These are phyloP conservation scores for Leguminivora glycinivorella DNA, from an alignment of 1,140 invertebrate species.

Conservation along the genomic window DNA sequence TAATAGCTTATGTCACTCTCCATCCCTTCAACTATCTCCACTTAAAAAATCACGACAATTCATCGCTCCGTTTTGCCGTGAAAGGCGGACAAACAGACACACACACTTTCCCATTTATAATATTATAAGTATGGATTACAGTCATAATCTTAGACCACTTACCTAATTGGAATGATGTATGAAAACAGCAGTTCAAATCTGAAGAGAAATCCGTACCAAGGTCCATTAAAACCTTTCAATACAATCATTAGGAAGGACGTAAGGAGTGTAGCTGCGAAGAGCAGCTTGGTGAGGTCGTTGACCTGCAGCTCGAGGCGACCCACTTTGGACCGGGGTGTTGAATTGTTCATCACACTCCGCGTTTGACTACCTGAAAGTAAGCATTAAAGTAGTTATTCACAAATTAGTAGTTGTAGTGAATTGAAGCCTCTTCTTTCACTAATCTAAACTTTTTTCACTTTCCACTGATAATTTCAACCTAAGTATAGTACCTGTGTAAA, in stretches of 20 bases:
- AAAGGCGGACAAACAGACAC: too few relatives aligned
- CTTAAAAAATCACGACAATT: too few relatives aligned
- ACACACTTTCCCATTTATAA: too few relatives aligned
- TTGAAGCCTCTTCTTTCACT: not conserved
- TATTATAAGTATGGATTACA: too few relatives aligned
- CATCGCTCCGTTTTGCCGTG: too few relatives aligned
- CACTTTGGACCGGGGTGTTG: slow-evolving; percentile 95
- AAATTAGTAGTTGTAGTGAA: not conserved
- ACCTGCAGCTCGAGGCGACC: slow-evolving; percentile 97
- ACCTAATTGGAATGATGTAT: slow-evolving; percentile 99
- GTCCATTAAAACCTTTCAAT: slow-evolving; percentile 96
- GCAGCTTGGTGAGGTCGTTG: slow-evolving; percentile 96
- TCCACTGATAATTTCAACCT: too few relatives aligned
- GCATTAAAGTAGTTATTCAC: not conserved
- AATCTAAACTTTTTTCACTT: not conserved
- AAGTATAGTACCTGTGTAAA: slow-evolving; percentile 89
- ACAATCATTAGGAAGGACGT: slow-evolving; percentile 97
- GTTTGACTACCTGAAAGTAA: slow-evolving; percentile 89
- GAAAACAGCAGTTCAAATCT: slow-evolving; percentile 98
- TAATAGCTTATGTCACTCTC: too few relatives aligned
- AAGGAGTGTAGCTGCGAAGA: slow-evolving; percentile 95
- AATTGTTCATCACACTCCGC: slow-evolving; percentile 98
- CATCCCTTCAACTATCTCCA: too few relatives aligned
- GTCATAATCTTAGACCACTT: slow-evolving; percentile 51
- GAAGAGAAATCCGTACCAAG: slow-evolving; percentile 98